Conservation (phyloP, 2,888 invertebrate species). For the Eumacrocentrus americanus region DNA sequence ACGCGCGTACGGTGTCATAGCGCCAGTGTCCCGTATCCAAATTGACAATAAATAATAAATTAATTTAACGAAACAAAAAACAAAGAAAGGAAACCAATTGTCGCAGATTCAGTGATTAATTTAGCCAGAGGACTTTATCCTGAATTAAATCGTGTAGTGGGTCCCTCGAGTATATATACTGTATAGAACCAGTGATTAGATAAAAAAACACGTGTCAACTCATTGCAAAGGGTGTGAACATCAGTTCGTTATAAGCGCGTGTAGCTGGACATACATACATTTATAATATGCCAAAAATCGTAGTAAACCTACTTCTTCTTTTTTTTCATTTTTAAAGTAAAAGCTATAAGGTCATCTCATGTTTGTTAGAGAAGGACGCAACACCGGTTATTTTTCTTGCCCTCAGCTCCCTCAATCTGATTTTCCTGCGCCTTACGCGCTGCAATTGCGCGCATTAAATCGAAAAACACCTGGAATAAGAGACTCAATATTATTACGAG, state of each 20-base stretch:
- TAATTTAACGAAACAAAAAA: slow-evolving; percentile 14
- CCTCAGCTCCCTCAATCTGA: slow-evolving; percentile 83
- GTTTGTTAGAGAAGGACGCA: slow-evolving; percentile 69
- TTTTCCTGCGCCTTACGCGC: slow-evolving; percentile 93
- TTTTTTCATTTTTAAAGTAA: slow-evolving; percentile 32
- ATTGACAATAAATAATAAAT: slow-evolving; percentile 18
- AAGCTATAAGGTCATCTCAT: slow-evolving; percentile 33
- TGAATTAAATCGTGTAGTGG: slow-evolving; percentile 24
- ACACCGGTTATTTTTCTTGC: slow-evolving; percentile 87
- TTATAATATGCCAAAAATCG: slow-evolving; percentile 14
- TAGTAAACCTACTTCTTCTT: slow-evolving; percentile 19
- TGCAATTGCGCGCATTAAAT: slow-evolving; percentile 98
- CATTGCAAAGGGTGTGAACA: slow-evolving; percentile 56
- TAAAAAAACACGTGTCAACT: slow-evolving; percentile 44
- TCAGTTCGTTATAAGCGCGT: slow-evolving; percentile 33
- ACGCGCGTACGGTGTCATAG: not conserved
- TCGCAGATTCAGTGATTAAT: slow-evolving; percentile 1
- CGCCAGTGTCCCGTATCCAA: not conserved
- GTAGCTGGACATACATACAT: slow-evolving; percentile 14
- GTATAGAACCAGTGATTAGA: slow-evolving; percentile 33
- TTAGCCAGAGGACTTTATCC: slow-evolving; percentile 6
- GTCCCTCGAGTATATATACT: slow-evolving; percentile 33
- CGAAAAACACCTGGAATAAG: slow-evolving; percentile 89
- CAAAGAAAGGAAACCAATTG: not conserved
- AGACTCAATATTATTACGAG: not conserved